Base-by-base conservation (phyloP, 2,797 vertebrate genomes). In the Todus mexicanus region DNA sequence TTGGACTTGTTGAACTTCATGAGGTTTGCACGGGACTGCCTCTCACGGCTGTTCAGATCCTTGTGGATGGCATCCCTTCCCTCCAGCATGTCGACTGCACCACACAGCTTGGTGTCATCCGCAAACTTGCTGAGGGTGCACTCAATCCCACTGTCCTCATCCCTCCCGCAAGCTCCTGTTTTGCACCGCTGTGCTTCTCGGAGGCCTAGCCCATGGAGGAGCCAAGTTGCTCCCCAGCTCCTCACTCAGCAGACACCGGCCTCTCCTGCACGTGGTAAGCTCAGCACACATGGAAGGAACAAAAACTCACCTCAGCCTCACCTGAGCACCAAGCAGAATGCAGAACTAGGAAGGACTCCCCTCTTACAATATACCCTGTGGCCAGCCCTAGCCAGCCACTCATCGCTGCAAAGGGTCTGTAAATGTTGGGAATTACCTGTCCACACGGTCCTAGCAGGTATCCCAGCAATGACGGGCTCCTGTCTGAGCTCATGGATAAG, bases 291-390 rank as follows among this genome's bases (percentile, higher is more conserved):
- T 5, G 21, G 68, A 54, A 78, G 15, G 27, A 90, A 48, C 12
- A 59, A 33, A 23, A 35, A 25, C 61, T 15, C 56, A 65, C 45
- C 45, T 73, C 54, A 47, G 54, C 27, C 16, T 38, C 23, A 13
- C 15, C 22, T 1, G 0, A 14, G 35, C 31, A 25, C 48, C 0
- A 1, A 57, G 23, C 0, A 1, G 60, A 75, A 51, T n/a, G 65
- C 38, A 14, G 48, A 53, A 22, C 61, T 3, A 5, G 45, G 51
- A 29, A 60, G 26, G 26, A 10, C 19, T 48, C 12, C 17, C 43
- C 31, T 47, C 54, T 38, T 38, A 42, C 57, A 31, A 15, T 40
- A 13, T 9, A 31, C 61, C 45, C n/a, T 15, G 33, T 0, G 2
- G 19, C 14, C 61, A 63, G 54, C 14, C 14, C 48, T 22, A 37